Evolutionary conservation across 2,797 vertebrate genomes (phyloP), one percentile per base, ranked within the genome.

Genomic region (Microctenopoma stevenorrisi): DNA sequence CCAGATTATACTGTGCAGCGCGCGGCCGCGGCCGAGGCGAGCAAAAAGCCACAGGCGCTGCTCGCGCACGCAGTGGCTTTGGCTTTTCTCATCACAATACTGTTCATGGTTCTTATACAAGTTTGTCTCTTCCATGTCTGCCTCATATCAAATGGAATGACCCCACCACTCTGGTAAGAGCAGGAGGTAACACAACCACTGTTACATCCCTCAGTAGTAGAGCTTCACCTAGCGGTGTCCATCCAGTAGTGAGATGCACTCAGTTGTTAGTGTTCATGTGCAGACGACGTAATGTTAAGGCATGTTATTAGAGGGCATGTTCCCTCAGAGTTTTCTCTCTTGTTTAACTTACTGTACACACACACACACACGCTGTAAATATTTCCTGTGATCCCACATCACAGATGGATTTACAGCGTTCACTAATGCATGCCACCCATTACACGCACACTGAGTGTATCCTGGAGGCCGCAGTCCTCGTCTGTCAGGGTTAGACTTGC

Each of bases 111-210:
- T 94, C 96, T 98, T 96, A 98, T 96, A 93, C 91, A 89, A 95
- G 92, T 97, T 95, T 99, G 95, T 99, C 87, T 95, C 94, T 99
- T 97, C 95, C 95, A 94, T 96, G 95, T 96, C 95, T 97, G 97
- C 96, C 95, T 96, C 97, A 95, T 95, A 94, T 96, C 90, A 94
- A 92, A 96, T 94, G 96, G 98, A 97, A 94, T 96, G 95, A 95
- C 95, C 94, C 95, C 96, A 94, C 92, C 93, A 91, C 95, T 96
- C 96, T 93, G 98, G 98, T 99, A 98, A 99, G 97, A 98, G 95
- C 96, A 99, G 98, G 98, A 99, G 98, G 98, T 87, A 87, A 94
- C 71, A 73, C 67, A 60, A 74, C 63, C 76, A 60, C 58, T 86
- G 74, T 75, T 74, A 42, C 82, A 75, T 79, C 68, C 65, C 72